Evolutionary conservation across 2,888 invertebrate genomes (phyloP), one percentile per base, ranked within the genome.

Genomic region (Eremobia ochroleuca): DNA sequence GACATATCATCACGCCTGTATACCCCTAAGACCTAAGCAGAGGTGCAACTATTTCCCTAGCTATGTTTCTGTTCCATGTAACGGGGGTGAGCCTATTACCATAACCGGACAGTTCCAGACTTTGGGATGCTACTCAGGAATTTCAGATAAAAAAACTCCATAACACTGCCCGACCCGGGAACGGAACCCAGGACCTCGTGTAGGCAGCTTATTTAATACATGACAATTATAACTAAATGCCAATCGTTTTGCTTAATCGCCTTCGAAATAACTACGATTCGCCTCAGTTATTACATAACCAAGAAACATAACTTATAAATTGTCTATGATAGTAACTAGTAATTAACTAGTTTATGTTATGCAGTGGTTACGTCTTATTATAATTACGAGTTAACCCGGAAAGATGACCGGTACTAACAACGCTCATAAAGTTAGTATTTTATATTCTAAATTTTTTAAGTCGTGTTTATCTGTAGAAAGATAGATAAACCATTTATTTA

Each of bases 341-440:
- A 62, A 55, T 52, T 37, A 70, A 34, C 34, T 25, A 62, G 28
- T 70, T 66, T 43, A 59, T 79, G 61, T 81, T 55, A 67, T 43
- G 34, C 28, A 58, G 40, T 40, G 21, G 37, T 77, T 55, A 80
- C 46, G 80, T 55, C 43, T 52, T 49, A 34, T 34, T 25, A 25
- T 49, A 28, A 59, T 52, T 4, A n/a, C 31, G 15, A 64, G 67
- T 64, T 64, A 28, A 28, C 9, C n/a, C 31, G 58, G 55, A 62
- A n/a, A 31, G 40, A 31, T 11, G 11, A 9, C 62, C 21, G 25
- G 40, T 59, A 34, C 28, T 79, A 69, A 61, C 59, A 15, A 18
- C 5, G 18, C 8, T 40, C 59, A 61, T 37, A 61, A 46, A 59
- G 37, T 25, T 58, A 21, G 3, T 34, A 34, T 31, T 49, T 72